These are phyloP conservation scores for Acestrorhynchus altus DNA, from an alignment of 2,797 vertebrate genomes.

Conservation along the genomic window DNA sequence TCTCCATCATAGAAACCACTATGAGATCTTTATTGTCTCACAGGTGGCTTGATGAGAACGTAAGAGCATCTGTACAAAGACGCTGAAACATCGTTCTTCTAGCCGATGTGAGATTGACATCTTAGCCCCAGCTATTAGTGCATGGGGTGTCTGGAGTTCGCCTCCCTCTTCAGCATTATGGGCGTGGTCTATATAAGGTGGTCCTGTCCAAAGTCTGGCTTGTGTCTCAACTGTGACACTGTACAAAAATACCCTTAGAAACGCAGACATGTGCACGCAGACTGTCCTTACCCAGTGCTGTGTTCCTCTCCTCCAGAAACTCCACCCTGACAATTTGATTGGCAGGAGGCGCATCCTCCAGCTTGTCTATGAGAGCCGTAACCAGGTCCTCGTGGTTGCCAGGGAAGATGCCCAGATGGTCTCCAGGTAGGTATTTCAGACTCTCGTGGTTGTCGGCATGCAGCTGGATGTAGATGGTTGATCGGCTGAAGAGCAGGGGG, in stretches of 20 bases:
- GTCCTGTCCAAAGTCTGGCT: too few relatives aligned
- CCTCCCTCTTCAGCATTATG: too few relatives aligned
- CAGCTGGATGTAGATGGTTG: slow-evolving; percentile 93
- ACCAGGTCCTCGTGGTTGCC: slow-evolving; percentile 95
- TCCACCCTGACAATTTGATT: slow-evolving; percentile 96
- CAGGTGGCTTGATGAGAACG: too few relatives aligned
- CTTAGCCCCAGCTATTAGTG: too few relatives aligned
- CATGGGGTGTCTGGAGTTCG: too few relatives aligned
- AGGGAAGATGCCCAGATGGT: slow-evolving; percentile 94
- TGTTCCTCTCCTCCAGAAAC: slow-evolving; percentile 93
- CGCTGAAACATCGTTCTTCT: too few relatives aligned
- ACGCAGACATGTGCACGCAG: background rate
- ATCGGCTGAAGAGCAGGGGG: slow-evolving; percentile 79
- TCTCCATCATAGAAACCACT: too few relatives aligned
- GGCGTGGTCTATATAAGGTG: too few relatives aligned
- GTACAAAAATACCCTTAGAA: background rate
- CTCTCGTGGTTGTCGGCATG: slow-evolving; percentile 88
- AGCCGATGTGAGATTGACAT: too few relatives aligned
- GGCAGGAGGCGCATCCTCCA: slow-evolving; percentile 91
- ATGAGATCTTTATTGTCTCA: too few relatives aligned
- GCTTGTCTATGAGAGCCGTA: slow-evolving; percentile 88
- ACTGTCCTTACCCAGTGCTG: slow-evolving; percentile 86
- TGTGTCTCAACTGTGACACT: too few relatives aligned
- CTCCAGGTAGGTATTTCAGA: slow-evolving; percentile 91
- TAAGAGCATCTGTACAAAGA: too few relatives aligned